Evolutionary conservation across 2,888 invertebrate genomes (phyloP).

Genomic region (Drosophila cognata): DNA sequence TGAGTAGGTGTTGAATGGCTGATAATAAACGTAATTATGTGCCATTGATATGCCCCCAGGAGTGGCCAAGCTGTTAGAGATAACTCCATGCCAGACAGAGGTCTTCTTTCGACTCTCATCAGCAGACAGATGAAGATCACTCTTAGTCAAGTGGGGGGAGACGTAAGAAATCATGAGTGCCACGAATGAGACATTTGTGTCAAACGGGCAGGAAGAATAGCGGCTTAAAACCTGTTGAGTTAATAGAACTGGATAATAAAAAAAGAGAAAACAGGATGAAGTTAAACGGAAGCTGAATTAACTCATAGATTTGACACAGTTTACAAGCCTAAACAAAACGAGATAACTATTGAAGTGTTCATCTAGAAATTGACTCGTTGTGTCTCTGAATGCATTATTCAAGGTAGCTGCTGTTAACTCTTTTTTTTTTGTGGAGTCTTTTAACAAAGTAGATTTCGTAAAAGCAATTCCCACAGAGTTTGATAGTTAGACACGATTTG

Average conservation of each 20-base stretch:
- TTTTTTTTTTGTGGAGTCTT: neutral
- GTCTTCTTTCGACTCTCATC: neutral
- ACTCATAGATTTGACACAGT: constrained; percentile 5
- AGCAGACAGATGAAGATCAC: constrained; percentile 25
- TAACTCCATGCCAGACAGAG: constrained; percentile 5
- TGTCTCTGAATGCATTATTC: neutral
- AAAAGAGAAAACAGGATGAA: constrained; percentile 28
- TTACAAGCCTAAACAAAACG: neutral
- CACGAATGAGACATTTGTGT: constrained; percentile 2
- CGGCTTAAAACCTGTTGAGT: constrained; percentile 36
- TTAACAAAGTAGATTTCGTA: neutral
- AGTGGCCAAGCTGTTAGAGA: constrained; percentile 45
- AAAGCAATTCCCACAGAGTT: constrained; percentile 1
- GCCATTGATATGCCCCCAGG: constrained; percentile 64
- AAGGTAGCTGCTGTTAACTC: neutral
- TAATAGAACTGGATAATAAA: constrained; percentile 13
- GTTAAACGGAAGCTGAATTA: constrained; percentile 21
- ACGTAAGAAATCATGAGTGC: neutral
- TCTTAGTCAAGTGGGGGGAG: neutral
- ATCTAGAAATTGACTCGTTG: neutral
- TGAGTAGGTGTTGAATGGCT: constrained; percentile 82
- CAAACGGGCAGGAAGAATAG: constrained; percentile 11
- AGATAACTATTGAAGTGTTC: neutral
- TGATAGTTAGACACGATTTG: constrained; percentile 20
- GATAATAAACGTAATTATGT: constrained; percentile 80